Conservation (phyloP, 1,140 invertebrate species). For the Mesaphorura yosii region DNA sequence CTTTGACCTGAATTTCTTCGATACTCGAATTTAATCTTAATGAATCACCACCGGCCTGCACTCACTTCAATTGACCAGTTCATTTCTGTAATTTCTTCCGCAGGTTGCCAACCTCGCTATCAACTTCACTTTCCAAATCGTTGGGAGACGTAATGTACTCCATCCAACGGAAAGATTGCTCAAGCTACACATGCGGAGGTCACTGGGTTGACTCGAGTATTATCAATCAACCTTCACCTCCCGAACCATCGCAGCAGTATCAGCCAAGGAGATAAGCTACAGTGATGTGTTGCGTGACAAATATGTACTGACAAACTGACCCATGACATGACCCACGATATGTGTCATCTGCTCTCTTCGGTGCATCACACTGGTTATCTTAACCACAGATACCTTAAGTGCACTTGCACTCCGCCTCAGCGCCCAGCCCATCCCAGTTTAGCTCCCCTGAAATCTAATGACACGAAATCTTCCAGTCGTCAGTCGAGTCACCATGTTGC, state of each 20-base stretch:
- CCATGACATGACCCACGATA: background rate
- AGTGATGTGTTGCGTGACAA: background rate
- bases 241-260: constrained; percentile 7
- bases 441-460: no score
- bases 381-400: no score
- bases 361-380: no score
- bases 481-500: no score
- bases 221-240: constrained; percentile 14
- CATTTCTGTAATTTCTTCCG: constrained; percentile 4
- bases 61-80: background rate
- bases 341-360: background rate
- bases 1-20: background rate
- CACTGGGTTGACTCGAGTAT: constrained; percentile 18
- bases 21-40: background rate
- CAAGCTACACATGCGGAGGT: constrained; percentile 19
- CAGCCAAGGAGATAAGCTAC: constrained; percentile 1
- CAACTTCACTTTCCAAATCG: constrained; percentile 14
- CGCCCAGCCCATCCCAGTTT: no score
- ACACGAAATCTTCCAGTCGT: no score
- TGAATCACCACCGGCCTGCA: background rate
- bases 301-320: background rate
- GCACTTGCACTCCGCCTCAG: no score
- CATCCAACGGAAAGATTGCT: constrained; percentile 22
- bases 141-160: constrained; percentile 18
- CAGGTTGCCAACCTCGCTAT: constrained; percentile 24